These are phyloP conservation scores for Crypturellus tataupa DNA, from an alignment of 2,797 vertebrate genomes.

Conservation along the genomic window DNA sequence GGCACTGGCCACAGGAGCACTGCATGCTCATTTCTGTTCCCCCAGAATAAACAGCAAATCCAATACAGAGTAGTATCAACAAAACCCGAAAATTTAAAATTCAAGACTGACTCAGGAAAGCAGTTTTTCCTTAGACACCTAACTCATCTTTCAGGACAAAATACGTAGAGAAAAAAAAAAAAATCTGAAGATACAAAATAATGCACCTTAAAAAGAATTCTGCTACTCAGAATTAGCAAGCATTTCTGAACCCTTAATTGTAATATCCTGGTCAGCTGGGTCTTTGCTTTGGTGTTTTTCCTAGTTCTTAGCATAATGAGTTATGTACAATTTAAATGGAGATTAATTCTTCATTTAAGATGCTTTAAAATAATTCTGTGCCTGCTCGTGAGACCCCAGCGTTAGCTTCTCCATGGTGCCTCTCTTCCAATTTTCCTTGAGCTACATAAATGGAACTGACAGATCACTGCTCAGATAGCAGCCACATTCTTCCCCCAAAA, in stretches of 20 bases:
- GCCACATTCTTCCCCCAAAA: slow-evolving; percentile 86
- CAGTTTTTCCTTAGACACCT: background rate
- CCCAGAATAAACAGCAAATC: background rate
- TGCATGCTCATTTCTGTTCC: background rate
- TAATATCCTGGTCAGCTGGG: background rate
- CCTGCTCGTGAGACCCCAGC: background rate
- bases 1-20: background rate
- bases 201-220: background rate
- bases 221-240: background rate
- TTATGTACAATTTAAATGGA: slow-evolving; percentile 26
- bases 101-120: background rate
- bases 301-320: background rate
- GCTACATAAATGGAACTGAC: slow-evolving; percentile 92
- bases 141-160: background rate
- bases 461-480: slow-evolving; percentile 93
- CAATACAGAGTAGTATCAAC: background rate
- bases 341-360: slow-evolving; percentile 51
- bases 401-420: slow-evolving; percentile 69
- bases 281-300: background rate
- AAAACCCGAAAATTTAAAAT: background rate
- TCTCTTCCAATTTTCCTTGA: slow-evolving; percentile 80
- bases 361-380: slow-evolving; percentile 43
- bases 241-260: background rate
- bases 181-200: background rate
- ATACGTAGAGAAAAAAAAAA: background rate